These are phyloP conservation scores for Triplophysa yarkandensis DNA, from an alignment of 2,797 vertebrate species.

Conservation along the genomic window DNA sequence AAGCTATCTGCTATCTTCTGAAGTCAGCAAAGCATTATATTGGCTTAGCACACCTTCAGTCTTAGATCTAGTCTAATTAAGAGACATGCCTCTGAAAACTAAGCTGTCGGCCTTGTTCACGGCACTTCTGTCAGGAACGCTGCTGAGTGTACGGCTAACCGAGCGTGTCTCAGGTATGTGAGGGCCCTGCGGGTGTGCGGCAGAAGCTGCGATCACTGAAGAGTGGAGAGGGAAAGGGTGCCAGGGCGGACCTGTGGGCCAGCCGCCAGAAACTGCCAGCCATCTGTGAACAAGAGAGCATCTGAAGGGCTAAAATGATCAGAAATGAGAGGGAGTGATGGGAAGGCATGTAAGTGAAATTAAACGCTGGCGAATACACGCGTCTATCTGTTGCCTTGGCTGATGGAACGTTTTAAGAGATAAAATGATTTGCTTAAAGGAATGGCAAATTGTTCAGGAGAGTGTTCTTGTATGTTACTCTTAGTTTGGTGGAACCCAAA, in stretches of 20 bases:
- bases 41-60: constrained; percentile 43
- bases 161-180: constrained; percentile 48
- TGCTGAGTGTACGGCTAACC: constrained; percentile 6
- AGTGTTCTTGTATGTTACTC: too few species aligned
- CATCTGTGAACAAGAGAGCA: constrained; percentile 57
- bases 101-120: constrained; percentile 8
- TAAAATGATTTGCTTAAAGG: too few species aligned
- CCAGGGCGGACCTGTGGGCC: constrained; percentile 49
- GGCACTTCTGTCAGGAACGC: constrained; percentile 28
- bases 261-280: constrained; percentile 48
- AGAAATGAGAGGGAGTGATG: constrained; percentile 29
- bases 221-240: constrained; percentile 13
- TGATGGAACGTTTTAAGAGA: background rate
- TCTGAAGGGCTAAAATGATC: constrained; percentile 51
- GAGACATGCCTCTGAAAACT: constrained; percentile 27
- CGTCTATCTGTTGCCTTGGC: background rate
- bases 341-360: constrained; percentile 40
- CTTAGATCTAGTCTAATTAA: constrained; percentile 36
- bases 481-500: too few species aligned
- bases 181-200: constrained; percentile 30
- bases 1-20: constrained; percentile 20
- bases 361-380: background rate
- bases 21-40: constrained; percentile 34
- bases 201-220: constrained; percentile 34
- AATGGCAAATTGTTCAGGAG: too few species aligned